Evolutionary conservation across 2,797 vertebrate genomes (phyloP).

Genomic region (Sciurus carolinensis): DNA sequence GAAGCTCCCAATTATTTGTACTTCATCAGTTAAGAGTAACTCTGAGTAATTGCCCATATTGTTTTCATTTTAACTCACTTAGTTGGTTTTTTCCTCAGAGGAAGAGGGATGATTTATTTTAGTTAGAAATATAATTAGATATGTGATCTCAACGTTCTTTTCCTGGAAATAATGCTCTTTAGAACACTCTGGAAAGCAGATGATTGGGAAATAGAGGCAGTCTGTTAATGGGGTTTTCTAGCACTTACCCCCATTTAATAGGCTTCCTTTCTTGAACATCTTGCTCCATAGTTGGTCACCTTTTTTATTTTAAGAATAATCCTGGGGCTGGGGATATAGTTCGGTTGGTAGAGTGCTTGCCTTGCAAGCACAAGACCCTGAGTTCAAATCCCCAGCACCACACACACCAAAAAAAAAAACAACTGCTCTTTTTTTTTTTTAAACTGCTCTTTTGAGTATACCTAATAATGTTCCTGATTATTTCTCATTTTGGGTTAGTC

Average conservation of each 20-base stretch:
- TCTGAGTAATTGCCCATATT: slow-evolving; percentile 55
- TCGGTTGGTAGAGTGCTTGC: no score
- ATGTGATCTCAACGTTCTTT: slow-evolving; percentile 73
- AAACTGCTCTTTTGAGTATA: slow-evolving; percentile 45
- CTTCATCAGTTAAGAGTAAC: slow-evolving; percentile 49
- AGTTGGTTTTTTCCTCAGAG: background rate
- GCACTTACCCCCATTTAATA: slow-evolving; percentile 22
- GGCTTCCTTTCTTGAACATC: slow-evolving; percentile 45
- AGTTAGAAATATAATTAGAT: slow-evolving; percentile 78
- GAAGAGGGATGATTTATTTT: slow-evolving; percentile 70
- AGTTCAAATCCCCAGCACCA: no score
- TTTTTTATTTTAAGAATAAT: slow-evolving; percentile 60
- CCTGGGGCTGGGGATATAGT: background rate
- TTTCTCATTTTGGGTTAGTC: slow-evolving; percentile 64
- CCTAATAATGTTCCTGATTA: slow-evolving; percentile 30
- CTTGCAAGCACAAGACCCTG: no score
- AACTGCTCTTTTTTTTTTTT: no score
- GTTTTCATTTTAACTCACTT: slow-evolving; percentile 64
- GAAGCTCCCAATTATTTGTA: slow-evolving; percentile 24
- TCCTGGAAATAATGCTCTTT: slow-evolving; percentile 46
- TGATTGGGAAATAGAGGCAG: slow-evolving; percentile 64
- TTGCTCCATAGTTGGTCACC: slow-evolving; percentile 19
- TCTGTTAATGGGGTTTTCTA: slow-evolving; percentile 66
- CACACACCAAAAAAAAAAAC: no score
- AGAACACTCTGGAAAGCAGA: slow-evolving; percentile 55